Evolutionary conservation across 2,888 invertebrate species (phyloP).

Genomic region (Petrolisthes manimaculis): DNA sequence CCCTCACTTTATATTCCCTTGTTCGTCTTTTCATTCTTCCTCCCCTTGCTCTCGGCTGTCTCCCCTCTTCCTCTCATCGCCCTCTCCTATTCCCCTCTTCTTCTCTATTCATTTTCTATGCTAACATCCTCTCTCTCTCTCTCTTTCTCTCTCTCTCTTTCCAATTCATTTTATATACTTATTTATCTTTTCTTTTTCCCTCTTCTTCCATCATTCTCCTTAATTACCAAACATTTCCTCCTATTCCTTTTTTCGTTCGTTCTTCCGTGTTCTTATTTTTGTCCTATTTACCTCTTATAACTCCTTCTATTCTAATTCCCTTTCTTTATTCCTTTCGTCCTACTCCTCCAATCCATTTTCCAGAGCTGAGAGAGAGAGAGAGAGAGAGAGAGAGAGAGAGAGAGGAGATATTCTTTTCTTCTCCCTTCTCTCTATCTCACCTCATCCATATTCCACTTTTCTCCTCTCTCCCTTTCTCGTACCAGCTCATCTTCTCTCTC

Average conservation of each 20-base stretch:
- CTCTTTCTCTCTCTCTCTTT: neutral
- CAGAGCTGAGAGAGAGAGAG: neutral
- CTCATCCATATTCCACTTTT: neutral
- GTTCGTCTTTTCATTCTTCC: too few relatives aligned
- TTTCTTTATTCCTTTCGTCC: neutral
- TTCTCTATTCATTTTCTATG: neutral
- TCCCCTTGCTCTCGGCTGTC: neutral
- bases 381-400: neutral
- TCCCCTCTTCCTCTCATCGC: neutral
- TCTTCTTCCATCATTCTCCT: neutral
- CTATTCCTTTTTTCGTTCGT: slow-evolving; percentile 12
- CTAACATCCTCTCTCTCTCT: neutral
- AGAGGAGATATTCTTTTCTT: neutral
- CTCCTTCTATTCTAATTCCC: neutral
- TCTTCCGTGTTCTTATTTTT: neutral
- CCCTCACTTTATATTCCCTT: too few relatives aligned
- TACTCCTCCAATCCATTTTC: too few relatives aligned
- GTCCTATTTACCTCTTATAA: neutral
- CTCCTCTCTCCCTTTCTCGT: neutral
- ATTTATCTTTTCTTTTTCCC: neutral
- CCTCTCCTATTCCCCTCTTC: neutral
- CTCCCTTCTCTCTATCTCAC: neutral
- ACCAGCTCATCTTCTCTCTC: neutral
- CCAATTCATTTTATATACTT: too few relatives aligned
- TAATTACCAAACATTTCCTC: neutral